Conservation (phyloP, 2,888 invertebrate genomes). For the Apodemia hepburni region DNA sequence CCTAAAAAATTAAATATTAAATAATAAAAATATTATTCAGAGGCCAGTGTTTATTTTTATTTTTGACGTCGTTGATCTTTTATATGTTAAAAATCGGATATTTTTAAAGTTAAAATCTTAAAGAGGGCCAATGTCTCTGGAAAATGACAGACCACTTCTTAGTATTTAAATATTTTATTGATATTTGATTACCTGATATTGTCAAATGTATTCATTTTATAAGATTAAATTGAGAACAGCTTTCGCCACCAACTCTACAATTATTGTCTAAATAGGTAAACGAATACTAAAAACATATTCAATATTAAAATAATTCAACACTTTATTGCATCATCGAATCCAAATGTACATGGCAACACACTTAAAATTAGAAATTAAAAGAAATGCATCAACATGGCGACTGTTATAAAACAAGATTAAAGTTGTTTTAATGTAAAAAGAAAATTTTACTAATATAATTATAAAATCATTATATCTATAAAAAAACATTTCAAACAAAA, state of each 20-base stretch:
- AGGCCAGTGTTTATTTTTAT: background rate
- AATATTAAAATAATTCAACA: constrained; percentile 8
- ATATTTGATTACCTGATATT: constrained; percentile 15
- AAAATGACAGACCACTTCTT: constrained; percentile 1
- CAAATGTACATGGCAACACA: constrained; percentile 5
- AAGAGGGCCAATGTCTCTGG: background rate
- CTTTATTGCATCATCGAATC: constrained; percentile 10
- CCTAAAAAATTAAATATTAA: constrained; percentile 49
- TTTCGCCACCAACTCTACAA: constrained; percentile 12
- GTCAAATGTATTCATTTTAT: constrained; percentile 7
- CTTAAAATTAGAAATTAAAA: background rate
- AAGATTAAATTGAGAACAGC: constrained; percentile 12
- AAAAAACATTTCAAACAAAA: background rate
- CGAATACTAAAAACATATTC: background rate
- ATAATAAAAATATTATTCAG: background rate
- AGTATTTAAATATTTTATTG: constrained; percentile 14
- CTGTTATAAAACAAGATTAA: background rate
- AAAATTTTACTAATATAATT: constrained; percentile 6
- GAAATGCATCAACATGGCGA: constrained; percentile 7
- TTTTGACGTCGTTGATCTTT: background rate
- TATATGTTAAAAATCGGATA: background rate
- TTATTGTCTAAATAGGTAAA: constrained; percentile 14
- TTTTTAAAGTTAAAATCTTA: no score
- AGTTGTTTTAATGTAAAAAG: background rate
- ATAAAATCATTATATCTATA: background rate